Evolutionary conservation across 2,888 invertebrate species (phyloP), one percentile per base, ranked within the genome.

Genomic region (Cheilosia grossa): DNA sequence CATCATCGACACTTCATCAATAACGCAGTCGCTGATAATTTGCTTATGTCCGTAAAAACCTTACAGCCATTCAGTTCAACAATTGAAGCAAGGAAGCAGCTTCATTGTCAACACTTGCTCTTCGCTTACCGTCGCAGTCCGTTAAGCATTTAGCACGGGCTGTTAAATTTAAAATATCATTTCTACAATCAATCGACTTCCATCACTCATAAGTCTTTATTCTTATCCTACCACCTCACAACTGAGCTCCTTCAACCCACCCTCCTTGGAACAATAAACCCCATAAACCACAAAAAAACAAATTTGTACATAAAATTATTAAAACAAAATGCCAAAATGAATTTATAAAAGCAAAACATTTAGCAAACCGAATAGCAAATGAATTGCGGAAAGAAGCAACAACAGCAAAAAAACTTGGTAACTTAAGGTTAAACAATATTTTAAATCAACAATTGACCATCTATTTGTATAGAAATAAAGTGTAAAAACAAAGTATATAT

Each of bases 391-490:
- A 37, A 37, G 13, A 37, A 37, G 13, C 13, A 37, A 37, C 19
- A 61, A 37, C 4, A 42, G 24, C 30, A 30, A 49, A 21, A 79
- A 56, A 74, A 74, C 47, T 85, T 80, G 80, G 74, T 80, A 75
- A 75, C 24, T 66, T 69, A 69, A 77, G 59, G 44, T 69, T 67
- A 53, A 82, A 74, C 47, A 54, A 59, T 61, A 64, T 40, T 59
- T 49, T 40, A 53, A 33, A 81, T 67, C 81, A 85, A 81, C 75
- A 75, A 75, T 85, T 85, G 85, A 85, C 85, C 81, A 81, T 85
- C 83, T 85, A 80, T 80, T 85, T 85, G 80, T 85, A 81, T 77
- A 85, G 80, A 75, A 81, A 54, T 70, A 40, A 53, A 69, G 59
- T 83, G 64, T 75, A 74, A 47, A 83, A 66, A 81, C n/a, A 54